These are phyloP conservation scores for Tetropium fuscum DNA, from an alignment of 2,888 invertebrate genomes.

Conservation along the genomic window DNA sequence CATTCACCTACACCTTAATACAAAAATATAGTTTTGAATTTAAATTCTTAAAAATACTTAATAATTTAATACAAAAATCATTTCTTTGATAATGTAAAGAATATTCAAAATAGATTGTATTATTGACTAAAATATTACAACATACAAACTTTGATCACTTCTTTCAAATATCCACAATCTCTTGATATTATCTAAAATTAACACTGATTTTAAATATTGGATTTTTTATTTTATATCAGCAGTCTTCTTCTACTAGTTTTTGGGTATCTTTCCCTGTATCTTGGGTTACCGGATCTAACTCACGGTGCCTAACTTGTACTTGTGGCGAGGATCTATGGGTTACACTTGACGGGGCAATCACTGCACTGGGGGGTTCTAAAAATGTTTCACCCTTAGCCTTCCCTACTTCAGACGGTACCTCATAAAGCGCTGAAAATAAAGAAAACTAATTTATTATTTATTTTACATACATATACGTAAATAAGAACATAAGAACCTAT, in stretches of 20 bases:
- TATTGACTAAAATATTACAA: constrained; percentile 36
- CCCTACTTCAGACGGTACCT: constrained; percentile 80
- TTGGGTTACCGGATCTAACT: constrained; percentile 83
- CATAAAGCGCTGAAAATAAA: constrained; percentile 79
- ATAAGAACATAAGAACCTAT: no score
- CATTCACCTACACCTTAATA: constrained; percentile 44
- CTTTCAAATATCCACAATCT: constrained; percentile 30
- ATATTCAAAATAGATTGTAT: constrained; percentile 39
- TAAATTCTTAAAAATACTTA: constrained; percentile 25
- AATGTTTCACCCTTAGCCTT: constrained; percentile 73
- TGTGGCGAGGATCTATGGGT: constrained; percentile 83
- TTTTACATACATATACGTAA: no score
- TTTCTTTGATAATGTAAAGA: constrained; percentile 18
- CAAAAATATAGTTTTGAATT: constrained; percentile 41
- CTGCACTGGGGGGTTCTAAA: constrained; percentile 76
- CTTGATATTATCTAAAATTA: constrained; percentile 48
- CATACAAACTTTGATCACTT: constrained; percentile 21
- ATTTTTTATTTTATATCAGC: constrained; percentile 66
- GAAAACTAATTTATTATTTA: no score
- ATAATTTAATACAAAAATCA: constrained; percentile 3
- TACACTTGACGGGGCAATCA: constrained; percentile 84
- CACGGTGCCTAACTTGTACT: constrained; percentile 79
- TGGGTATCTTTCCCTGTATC: constrained; percentile 94
- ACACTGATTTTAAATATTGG: constrained; percentile 53
- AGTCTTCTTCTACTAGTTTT: constrained; percentile 90